Conservation (phyloP, 2,888 invertebrate genomes). For the Heteromyza rotundicornis region DNA sequence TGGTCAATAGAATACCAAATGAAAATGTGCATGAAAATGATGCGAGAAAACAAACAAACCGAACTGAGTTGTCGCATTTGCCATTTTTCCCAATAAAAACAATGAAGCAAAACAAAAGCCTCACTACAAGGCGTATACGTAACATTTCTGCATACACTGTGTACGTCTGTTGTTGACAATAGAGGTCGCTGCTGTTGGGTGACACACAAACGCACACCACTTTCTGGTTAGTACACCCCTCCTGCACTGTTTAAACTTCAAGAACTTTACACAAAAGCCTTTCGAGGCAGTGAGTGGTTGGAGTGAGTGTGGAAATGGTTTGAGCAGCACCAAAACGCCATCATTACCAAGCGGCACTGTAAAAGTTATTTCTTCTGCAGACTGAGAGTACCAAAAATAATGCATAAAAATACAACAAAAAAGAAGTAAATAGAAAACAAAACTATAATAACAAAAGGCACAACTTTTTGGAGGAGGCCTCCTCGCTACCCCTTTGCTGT, state of each 20-base stretch:
- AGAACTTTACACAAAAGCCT: slow-evolving; percentile 40
- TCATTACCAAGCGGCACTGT: slow-evolving; percentile 47
- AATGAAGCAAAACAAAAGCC: no score
- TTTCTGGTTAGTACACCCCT: slow-evolving; percentile 36
- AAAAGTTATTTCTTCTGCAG: slow-evolving; percentile 55
- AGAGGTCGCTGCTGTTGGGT: not conserved
- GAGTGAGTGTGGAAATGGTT: slow-evolving; percentile 34
- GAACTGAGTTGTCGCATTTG: no score
- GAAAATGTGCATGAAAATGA: no score
- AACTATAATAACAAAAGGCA: slow-evolving; percentile 43
- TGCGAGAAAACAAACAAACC: no score
- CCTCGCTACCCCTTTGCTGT: slow-evolving; percentile 22
- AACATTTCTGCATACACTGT: not conserved
- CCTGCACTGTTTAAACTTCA: slow-evolving; percentile 54
- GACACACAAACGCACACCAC: not conserved
- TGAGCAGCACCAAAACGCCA: slow-evolving; percentile 46
- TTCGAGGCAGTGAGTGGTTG: not conserved
- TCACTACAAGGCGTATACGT: no score
- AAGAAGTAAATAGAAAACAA: slow-evolving; percentile 12
- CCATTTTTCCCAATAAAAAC: no score
- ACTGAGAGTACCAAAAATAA: slow-evolving; percentile 28
- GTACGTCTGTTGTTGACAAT: not conserved
- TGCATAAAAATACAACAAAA: slow-evolving; percentile 8
- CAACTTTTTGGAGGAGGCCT: slow-evolving; percentile 46
- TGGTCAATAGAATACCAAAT: no score